These are phyloP conservation scores for Macrosoma leucophasiata DNA, from an alignment of 2,888 invertebrate species.

Conservation along the genomic window DNA sequence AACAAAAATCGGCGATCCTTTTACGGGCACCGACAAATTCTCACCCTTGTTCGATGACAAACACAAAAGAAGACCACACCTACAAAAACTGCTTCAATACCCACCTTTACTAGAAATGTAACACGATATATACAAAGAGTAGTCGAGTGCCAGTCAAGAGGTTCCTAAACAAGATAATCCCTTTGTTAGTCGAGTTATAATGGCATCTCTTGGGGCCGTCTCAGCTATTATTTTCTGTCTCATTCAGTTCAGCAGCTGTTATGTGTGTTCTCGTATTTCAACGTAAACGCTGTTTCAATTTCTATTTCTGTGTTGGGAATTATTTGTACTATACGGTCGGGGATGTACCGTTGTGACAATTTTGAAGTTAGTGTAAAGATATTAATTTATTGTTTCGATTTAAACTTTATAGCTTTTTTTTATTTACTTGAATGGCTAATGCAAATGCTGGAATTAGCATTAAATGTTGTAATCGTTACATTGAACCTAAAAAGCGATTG, in stretches of 20 bases:
- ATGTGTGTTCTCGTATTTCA: conserved; percentile 65
- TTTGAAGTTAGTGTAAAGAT: too few relatives aligned
- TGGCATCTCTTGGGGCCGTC: conserved; percentile 55
- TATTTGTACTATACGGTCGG: too few relatives aligned
- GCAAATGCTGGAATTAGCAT: too few relatives aligned
- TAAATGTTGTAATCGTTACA: too few relatives aligned
- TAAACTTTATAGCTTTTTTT: too few relatives aligned
- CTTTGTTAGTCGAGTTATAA: conserved; percentile 67
- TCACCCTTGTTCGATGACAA: conserved; percentile 44
- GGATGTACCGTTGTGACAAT: too few relatives aligned
- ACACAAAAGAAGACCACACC: conserved; percentile 52
- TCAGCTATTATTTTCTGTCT: conserved; percentile 60
- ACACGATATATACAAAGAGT: conserved; percentile 61
- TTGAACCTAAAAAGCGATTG: too few relatives aligned
- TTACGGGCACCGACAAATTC: conserved; percentile 47
- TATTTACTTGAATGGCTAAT: too few relatives aligned
- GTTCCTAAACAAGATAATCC: conserved; percentile 73
- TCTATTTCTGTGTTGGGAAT: conserved; percentile 34
- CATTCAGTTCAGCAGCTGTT: conserved; percentile 60
- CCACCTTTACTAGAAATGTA: conserved; percentile 54
- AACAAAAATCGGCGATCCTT: conserved; percentile 31
- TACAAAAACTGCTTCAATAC: conserved; percentile 62
- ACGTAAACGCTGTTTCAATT: conserved; percentile 59
- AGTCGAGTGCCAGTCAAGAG: conserved; percentile 67
- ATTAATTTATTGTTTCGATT: too few relatives aligned